Conservation (phyloP, 1,140 invertebrate genomes). For the Tigriopus japonicus region DNA sequence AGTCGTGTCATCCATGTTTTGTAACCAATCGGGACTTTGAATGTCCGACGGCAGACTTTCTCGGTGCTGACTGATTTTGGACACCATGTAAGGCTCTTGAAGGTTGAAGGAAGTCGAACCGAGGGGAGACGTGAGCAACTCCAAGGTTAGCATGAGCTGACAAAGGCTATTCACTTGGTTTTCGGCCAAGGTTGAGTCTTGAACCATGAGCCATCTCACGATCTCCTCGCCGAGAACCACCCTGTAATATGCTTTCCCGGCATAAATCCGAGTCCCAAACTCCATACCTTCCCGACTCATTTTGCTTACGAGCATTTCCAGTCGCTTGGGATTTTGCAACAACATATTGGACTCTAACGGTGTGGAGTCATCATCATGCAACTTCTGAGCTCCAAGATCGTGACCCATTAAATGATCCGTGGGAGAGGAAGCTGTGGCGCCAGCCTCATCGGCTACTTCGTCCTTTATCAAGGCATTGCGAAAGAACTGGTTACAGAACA, state of each 20-base stretch:
- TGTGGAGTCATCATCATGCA: neutral
- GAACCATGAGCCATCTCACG: too few species aligned
- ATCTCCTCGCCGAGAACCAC: too few species aligned
- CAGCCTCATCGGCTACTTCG: slow-evolving; percentile 62
- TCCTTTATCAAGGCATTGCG: slow-evolving; percentile 39
- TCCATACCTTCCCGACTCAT: slow-evolving; percentile 40
- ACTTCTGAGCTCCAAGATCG: neutral
- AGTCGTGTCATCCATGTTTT: neutral
- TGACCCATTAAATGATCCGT: neutral
- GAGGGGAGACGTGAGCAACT: too few species aligned
- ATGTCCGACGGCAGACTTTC: too few species aligned
- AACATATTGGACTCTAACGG: neutral
- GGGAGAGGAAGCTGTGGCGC: slow-evolving; percentile 42
- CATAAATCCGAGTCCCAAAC: too few species aligned
- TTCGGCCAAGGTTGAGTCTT: too few species aligned
- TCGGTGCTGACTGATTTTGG: too few species aligned
- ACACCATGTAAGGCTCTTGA: too few species aligned
- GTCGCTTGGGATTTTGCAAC: slow-evolving; percentile 31
- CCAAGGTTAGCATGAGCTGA: too few species aligned
- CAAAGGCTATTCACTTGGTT: too few species aligned
- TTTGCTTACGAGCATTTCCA: slow-evolving; percentile 45
- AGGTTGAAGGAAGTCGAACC: too few species aligned
- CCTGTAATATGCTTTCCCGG: too few species aligned
- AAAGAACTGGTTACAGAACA: slow-evolving; percentile 81
- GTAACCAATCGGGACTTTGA: neutral